These are phyloP conservation scores for Ctenicera cuprea DNA, from an alignment of 2,888 invertebrate genomes.

Conservation along the genomic window DNA sequence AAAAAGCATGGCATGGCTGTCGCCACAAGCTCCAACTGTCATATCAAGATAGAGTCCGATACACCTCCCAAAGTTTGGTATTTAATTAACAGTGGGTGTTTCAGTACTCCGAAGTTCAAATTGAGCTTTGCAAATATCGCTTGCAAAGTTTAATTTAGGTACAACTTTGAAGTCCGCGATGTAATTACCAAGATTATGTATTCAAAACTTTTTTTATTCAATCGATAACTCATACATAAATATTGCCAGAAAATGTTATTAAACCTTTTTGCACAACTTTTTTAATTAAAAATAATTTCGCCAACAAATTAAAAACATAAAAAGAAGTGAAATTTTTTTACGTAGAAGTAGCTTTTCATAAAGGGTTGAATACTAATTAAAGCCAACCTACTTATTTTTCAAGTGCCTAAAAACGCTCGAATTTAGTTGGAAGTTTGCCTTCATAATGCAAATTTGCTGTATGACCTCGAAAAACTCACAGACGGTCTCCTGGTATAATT, in stretches of 20 bases:
- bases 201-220: too few relatives aligned
- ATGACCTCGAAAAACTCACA: slow-evolving; percentile 11
- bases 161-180: background rate
- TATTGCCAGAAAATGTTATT: too few relatives aligned
- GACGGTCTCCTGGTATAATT: slow-evolving; percentile 23
- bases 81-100: slow-evolving; percentile 41
- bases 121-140: slow-evolving; percentile 5
- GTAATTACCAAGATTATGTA: too few relatives aligned
- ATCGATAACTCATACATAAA: too few relatives aligned
- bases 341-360: background rate
- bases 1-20: slow-evolving; percentile 26
- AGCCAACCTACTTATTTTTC: background rate
- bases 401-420: slow-evolving; percentile 2
- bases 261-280: too few relatives aligned
- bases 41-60: slow-evolving; percentile 41
- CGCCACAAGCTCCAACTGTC: slow-evolving; percentile 42
- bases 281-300: background rate
- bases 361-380: slow-evolving; percentile 24
- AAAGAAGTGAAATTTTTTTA: background rate
- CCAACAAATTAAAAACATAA: too few relatives aligned
- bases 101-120: slow-evolving; percentile 1
- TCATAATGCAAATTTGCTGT: slow-evolving; percentile 22
- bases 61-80: slow-evolving; percentile 37
- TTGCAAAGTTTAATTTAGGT: background rate
- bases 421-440: background rate